Evolutionary conservation across 2,888 invertebrate species (phyloP).

Genomic region (Cerastoderma edule): DNA sequence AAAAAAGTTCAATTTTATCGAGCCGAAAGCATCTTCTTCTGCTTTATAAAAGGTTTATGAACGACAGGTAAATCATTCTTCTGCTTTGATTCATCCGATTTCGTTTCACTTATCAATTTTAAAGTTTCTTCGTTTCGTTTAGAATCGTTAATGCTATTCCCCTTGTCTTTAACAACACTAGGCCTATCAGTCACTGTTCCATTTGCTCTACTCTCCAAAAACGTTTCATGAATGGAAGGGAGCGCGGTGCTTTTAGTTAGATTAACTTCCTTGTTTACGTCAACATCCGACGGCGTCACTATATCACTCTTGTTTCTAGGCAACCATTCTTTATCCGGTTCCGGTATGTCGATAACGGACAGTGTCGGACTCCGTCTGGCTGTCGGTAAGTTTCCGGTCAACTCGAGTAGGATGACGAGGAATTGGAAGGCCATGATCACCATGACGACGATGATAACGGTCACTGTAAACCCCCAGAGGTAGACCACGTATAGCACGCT

Average conservation of each 20-base stretch:
- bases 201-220: not conserved
- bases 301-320: not conserved
- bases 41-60: not conserved
- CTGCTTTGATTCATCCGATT: not conserved
- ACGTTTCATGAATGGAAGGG: not conserved
- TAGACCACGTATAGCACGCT: conserved; percentile 28
- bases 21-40: not conserved
- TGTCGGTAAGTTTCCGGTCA: not conserved
- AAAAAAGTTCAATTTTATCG: too few relatives aligned
- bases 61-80: conserved; percentile 1
- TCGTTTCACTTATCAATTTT: not conserved
- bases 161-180: not conserved
- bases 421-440: not conserved
- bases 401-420: conserved; percentile 8
- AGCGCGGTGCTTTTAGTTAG: too few relatives aligned
- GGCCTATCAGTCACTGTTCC: not conserved
- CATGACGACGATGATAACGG: conserved; percentile 1
- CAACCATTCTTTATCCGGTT: not conserved
- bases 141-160: not conserved
- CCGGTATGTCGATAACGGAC: conserved; percentile 7
- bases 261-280: conserved; percentile 7
- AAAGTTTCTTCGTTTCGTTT: not conserved
- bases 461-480: not conserved
- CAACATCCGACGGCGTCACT: conserved; percentile 4
- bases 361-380: conserved; percentile 2